A percentile compares a stretch with the other conserved stretches of the same genome.
Conservation (phyloP, 2,888 invertebrate genomes). For the Conus canariensis region DNA sequence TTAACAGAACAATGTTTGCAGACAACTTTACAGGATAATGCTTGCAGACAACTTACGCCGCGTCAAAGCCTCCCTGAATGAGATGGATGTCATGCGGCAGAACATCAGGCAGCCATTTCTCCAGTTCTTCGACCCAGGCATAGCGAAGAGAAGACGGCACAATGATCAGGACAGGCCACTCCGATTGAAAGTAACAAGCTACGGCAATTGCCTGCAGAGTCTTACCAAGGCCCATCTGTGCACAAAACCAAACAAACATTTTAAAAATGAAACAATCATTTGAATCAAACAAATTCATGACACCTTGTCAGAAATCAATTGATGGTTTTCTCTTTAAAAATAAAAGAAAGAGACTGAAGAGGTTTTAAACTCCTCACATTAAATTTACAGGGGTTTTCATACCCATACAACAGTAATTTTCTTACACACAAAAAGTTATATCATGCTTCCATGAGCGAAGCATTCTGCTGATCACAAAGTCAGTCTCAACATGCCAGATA, state of each 20-base stretch:
- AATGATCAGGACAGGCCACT: slow-evolving; percentile 76
- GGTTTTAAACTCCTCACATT: too few species aligned
- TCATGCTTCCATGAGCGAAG: too few species aligned
- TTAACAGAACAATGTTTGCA: too few species aligned
- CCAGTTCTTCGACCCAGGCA: slow-evolving; percentile 76
- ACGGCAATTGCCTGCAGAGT: slow-evolving; percentile 75
- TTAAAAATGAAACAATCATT: background rate
- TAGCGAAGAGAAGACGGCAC: slow-evolving; percentile 75
- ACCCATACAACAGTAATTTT: too few species aligned
- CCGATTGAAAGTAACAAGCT: slow-evolving; percentile 71
- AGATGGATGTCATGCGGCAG: slow-evolving; percentile 74
- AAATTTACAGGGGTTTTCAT: too few species aligned
- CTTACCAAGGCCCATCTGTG: slow-evolving; percentile 80
- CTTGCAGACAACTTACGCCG: slow-evolving; percentile 58
- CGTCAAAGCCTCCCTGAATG: slow-evolving; percentile 71
- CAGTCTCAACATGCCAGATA: too few species aligned
- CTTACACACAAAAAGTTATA: too few species aligned
- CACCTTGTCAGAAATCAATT: too few species aligned
- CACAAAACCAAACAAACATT: background rate
- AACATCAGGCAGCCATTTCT: slow-evolving; percentile 76
- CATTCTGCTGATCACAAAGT: too few species aligned
- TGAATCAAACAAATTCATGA: too few species aligned
- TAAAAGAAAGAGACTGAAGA: background rate
- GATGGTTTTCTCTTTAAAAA: background rate
- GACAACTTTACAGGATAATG: too few species aligned